Conservation (phyloP, 2,888 invertebrate genomes). For the Mesorhabditis spiculigera region DNA sequence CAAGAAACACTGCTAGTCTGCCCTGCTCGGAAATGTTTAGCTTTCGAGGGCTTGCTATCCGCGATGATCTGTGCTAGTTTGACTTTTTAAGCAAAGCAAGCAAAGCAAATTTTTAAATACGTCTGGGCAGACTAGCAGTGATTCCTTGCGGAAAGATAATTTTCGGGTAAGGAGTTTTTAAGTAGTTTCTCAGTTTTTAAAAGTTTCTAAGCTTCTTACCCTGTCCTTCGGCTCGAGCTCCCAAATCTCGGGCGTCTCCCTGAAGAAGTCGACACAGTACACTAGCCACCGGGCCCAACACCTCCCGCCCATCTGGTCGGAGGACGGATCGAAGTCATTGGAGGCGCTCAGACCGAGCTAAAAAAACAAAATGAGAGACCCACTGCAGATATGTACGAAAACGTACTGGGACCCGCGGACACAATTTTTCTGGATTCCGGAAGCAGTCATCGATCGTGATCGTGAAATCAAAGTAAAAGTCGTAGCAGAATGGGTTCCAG, state of each 20-base stretch:
- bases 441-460: not conserved
- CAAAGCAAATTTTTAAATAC: not conserved
- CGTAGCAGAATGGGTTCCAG: not conserved
- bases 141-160: too few species aligned
- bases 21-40: too few species aligned
- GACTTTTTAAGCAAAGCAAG: not conserved
- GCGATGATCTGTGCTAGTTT: too few species aligned
- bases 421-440: not conserved
- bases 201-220: not conserved
- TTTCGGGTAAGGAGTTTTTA: not conserved
- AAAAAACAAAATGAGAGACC: not conserved
- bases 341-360: not conserved
- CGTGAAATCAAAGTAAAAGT: not conserved
- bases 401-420: conserved; percentile 1
- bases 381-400: not conserved
- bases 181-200: not conserved
- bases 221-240: not conserved
- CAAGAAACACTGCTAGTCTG: too few species aligned
- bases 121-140: too few species aligned
- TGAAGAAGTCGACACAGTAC: not conserved
- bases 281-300: not conserved
- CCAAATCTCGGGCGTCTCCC: not conserved
- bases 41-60: too few species aligned
- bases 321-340: conserved; percentile 1
- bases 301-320: not conserved